Evolutionary conservation across 2,888 invertebrate species (phyloP), one percentile per base, ranked within the genome.

Genomic region (Stenolophus ochropezus): DNA sequence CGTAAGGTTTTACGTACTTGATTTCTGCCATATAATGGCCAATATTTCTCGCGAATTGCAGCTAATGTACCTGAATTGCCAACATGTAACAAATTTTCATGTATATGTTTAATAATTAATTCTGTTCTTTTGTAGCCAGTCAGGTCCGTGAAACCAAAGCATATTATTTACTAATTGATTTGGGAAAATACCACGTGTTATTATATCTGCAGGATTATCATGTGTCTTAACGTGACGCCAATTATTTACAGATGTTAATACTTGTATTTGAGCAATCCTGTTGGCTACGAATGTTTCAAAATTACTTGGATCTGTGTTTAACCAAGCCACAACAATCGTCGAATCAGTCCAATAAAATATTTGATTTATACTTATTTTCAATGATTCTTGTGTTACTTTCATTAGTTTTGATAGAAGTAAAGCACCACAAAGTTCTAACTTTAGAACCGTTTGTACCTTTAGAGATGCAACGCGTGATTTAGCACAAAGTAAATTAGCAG

Each of bases 381-480:
- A 6, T 6, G 74, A 25, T 2, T 69, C 16, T 42, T n/a, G 69
- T 42, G 83, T 47, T 25, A 42, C 65, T 18, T 82, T 76, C 2
- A 82, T 33, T 61, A 85, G 75, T 49, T 75, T 71, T 18, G 83
- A 83, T 23, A 84, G 58, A 18, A 85, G 58, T 20, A 82, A 18
- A 2, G 85, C 84, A 2, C 78, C 84, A 53, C 83, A 84, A 14
- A 85, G 25, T 77, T 84, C 84, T 14, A 86, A 71, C 56, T 84
- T 80, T 14, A 85, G 84, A 5, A 85, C 20, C 1, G 83, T 84
- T 16, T 85, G 8, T 4, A 53, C 53, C 83, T 85, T 86, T 42
- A 85, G 53, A n/a, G 85, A 85, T 16, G 85, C 84, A 23, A 85
- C 85, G n/a, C 83, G 83, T n/a, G 85, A 85, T 83, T 86, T 86